phyloP scores from a whole-genome alignment of 2,888 invertebrate species.

The Dynastes hyllus region DNA sequence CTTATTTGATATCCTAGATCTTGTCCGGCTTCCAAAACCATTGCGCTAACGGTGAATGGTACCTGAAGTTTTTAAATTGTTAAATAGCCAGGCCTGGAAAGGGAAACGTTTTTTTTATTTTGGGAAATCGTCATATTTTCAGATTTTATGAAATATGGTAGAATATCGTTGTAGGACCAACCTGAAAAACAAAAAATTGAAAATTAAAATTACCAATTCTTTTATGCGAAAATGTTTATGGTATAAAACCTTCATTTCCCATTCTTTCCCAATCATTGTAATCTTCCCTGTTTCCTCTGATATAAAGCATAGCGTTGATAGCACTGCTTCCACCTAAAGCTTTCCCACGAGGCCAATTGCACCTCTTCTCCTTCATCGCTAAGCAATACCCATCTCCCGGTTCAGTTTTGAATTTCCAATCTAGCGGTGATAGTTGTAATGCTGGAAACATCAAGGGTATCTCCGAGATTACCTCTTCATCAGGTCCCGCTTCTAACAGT shows the following conservation, averaged over 20 bases:
- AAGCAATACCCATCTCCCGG: slow-evolving; percentile 80
- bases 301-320: slow-evolving; percentile 92
- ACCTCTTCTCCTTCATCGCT: slow-evolving; percentile 77
- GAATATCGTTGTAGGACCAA: slow-evolving; percentile 85
- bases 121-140: slow-evolving; percentile 84
- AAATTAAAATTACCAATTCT: not conserved
- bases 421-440: slow-evolving; percentile 82
- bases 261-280: slow-evolving; percentile 84
- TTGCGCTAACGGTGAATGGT: slow-evolving; percentile 80
- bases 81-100: too few relatives aligned
- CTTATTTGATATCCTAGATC: slow-evolving; percentile 81
- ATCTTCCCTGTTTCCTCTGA: slow-evolving; percentile 71
- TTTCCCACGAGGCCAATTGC: slow-evolving; percentile 87
- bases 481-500: slow-evolving; percentile 86
- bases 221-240: slow-evolving; percentile 63
- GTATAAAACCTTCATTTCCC: slow-evolving; percentile 73
- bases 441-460: slow-evolving; percentile 82
- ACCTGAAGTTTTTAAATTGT: slow-evolving; percentile 82
- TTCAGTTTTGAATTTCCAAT: slow-evolving; percentile 89
- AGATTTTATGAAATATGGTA: slow-evolving; percentile 86
- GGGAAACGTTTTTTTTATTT: too few relatives aligned
- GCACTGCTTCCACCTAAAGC: slow-evolving; percentile 87
- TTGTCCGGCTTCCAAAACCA: slow-evolving; percentile 81
- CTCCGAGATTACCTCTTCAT: slow-evolving; percentile 81
- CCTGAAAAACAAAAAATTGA: slow-evolving; percentile 69